A percentile compares a stretch with the other conserved stretches of the same genome.
phyloP scores from a whole-genome alignment of 2,888 invertebrate genomes.

The Melolontha melolontha region DNA sequence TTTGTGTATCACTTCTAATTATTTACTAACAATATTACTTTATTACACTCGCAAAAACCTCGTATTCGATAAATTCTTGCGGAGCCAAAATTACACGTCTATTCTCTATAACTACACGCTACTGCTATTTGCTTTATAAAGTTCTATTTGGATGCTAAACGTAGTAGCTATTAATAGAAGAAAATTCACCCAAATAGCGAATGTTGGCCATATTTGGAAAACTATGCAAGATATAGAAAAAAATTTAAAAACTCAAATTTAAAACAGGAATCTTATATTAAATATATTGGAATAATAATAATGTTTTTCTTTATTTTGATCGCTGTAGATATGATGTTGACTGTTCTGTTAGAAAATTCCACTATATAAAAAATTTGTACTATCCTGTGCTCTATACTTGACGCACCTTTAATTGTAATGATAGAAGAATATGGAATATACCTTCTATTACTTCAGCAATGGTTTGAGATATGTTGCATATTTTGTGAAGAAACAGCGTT shows the following conservation, averaged over 20 bases:
- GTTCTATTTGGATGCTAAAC: no score
- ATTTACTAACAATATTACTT: no score
- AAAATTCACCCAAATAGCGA: neutral
- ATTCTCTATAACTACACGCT: no score
- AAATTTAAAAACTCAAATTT: neutral
- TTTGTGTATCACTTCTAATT: no score
- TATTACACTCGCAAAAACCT: no score
- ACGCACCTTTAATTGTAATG: neutral
- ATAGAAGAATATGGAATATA: conserved; percentile 3
- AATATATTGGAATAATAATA: neutral
- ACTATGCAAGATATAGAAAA: neutral
- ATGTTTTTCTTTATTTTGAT: neutral
- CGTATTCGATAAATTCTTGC: no score
- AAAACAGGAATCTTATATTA: neutral
- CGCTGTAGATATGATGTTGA: neutral
- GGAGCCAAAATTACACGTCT: no score
- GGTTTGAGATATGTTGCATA: neutral
- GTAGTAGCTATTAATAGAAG: neutral
- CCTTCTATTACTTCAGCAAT: neutral
- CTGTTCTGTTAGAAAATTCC: neutral
- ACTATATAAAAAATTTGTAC: neutral
- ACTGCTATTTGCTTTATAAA: no score
- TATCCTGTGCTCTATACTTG: neutral
- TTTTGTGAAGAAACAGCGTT: neutral
- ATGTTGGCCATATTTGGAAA: neutral